A percentile compares a stretch with the other conserved stretches of the same genome.
phyloP scores from a whole-genome alignment of 1,140 invertebrate species.

The Drosophila setifemur region DNA sequence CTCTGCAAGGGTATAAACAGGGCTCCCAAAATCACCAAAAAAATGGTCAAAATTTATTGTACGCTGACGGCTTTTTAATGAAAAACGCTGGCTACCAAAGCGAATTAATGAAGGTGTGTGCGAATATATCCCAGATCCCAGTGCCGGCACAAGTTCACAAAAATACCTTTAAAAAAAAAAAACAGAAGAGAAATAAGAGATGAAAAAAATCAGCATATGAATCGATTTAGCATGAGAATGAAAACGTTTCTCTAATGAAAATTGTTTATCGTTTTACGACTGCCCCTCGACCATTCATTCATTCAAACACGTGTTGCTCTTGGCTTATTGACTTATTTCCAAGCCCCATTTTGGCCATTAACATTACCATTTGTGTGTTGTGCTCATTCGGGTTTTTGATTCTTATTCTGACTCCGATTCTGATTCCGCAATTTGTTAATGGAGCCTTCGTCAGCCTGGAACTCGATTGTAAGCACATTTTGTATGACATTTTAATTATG shows the following conservation, averaged over 20 bases:
- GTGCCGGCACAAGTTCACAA: conserved; percentile 70
- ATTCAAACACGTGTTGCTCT: conserved; percentile 64
- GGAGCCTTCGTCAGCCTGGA: conserved; percentile 55
- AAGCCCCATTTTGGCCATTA: neutral
- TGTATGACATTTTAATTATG: conserved; percentile 78
- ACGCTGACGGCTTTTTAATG: conserved; percentile 80
- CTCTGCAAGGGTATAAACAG: too few relatives aligned
- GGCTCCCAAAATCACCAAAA: conserved; percentile 35
- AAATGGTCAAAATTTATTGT: conserved; percentile 74
- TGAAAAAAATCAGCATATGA: conserved; percentile 73
- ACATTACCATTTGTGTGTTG: conserved; percentile 1
- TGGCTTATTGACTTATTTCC: conserved; percentile 64
- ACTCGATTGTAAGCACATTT: conserved; percentile 44
- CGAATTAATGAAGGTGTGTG: conserved; percentile 76
- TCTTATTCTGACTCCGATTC: conserved; percentile 8
- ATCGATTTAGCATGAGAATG: conserved; percentile 76
- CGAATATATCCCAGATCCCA: conserved; percentile 46
- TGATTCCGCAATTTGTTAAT: conserved; percentile 65
- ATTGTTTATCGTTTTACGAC: conserved; percentile 55
- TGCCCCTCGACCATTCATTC: conserved; percentile 63
- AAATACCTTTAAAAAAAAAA: conserved; percentile 13
- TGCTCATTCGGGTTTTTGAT: conserved; percentile 8
- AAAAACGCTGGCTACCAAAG: conserved; percentile 76
- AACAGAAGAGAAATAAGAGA: conserved; percentile 3
- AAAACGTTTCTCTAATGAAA: conserved; percentile 77